phyloP scores from a whole-genome alignment of 2,113 vertebrate species.

The Opisthocomus hoazin region DNA sequence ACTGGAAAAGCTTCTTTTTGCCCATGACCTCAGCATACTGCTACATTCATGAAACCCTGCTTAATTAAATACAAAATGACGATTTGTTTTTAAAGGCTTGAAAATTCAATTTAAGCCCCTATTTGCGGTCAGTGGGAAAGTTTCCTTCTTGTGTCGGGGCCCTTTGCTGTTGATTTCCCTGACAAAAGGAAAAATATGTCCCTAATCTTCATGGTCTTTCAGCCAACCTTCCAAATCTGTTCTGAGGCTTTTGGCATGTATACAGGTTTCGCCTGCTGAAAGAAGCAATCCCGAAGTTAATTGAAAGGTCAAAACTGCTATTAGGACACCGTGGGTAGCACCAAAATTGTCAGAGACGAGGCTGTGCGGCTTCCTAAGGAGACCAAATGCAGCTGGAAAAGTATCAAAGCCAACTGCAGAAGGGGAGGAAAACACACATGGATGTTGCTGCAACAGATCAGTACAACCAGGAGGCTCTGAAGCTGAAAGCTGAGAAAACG shows the following conservation, averaged over 20 bases:
- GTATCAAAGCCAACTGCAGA: background rate
- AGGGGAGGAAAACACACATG: background rate
- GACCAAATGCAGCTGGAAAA: background rate
- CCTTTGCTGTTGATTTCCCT: constrained; percentile 28
- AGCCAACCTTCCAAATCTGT: constrained; percentile 18
- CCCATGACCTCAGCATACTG: constrained; percentile 52
- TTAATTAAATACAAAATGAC: constrained; percentile 53
- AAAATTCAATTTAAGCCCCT: constrained; percentile 35
- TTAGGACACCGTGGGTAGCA: background rate
- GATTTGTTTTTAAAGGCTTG: constrained; percentile 48
- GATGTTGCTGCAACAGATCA: background rate
- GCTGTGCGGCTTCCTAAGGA: background rate
- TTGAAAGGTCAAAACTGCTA: constrained; percentile 40
- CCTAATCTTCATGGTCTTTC: constrained; percentile 33
- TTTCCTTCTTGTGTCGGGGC: background rate
- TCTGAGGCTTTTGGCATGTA: constrained; percentile 10
- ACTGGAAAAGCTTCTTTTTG: constrained; percentile 58
- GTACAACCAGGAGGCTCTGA: background rate
- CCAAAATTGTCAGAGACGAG: background rate
- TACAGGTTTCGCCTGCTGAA: constrained; percentile 18
- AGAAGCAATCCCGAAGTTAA: constrained; percentile 36
- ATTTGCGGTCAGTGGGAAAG: constrained; percentile 52
- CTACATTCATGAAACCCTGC: constrained; percentile 30
- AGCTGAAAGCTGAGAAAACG: background rate
- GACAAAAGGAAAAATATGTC: constrained; percentile 54